These are phyloP conservation scores for Bellardia bayeri DNA, from an alignment of 2,888 invertebrate species.

Conservation along the genomic window DNA sequence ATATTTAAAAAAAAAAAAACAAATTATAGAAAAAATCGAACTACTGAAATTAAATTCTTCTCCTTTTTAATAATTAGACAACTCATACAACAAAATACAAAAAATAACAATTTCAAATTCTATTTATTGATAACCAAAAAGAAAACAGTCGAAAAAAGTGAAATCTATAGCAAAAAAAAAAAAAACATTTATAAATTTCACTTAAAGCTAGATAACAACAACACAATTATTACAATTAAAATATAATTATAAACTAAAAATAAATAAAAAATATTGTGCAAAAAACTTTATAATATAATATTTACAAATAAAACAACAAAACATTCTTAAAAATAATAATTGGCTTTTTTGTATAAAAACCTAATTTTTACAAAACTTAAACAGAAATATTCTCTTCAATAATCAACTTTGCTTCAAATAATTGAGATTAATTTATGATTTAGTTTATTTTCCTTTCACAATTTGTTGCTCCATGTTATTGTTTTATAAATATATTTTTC, in stretches of 20 bases:
- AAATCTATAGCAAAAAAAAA: slow-evolving; percentile 37
- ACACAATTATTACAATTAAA: slow-evolving; percentile 65
- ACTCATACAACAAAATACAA: slow-evolving; percentile 24
- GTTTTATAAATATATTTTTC: background rate
- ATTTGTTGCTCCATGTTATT: background rate
- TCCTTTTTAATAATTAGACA: slow-evolving; percentile 64
- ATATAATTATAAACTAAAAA: slow-evolving; percentile 52
- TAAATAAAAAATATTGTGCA: slow-evolving; percentile 55
- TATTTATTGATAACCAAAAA: slow-evolving; percentile 56
- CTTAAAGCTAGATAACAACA: slow-evolving; percentile 38
- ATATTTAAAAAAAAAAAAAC: slow-evolving; percentile 42
- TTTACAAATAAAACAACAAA: slow-evolving; percentile 45
- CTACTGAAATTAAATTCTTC: slow-evolving; percentile 57
- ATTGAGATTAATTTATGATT: background rate
- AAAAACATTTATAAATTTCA: slow-evolving; percentile 30
- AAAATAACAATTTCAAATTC: slow-evolving; percentile 28
- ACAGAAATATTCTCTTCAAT: background rate
- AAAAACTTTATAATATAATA: slow-evolving; percentile 53
- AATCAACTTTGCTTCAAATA: background rate
- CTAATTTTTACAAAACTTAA: background rate
- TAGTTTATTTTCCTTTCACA: slow-evolving; percentile 5
- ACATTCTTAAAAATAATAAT: slow-evolving; percentile 40
- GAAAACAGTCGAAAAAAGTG: slow-evolving; percentile 38
- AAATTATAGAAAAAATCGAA: slow-evolving; percentile 49
- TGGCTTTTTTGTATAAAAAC: slow-evolving; percentile 49